Percentiles rank a stretch among this genome's conserved stretches.
Conservation (phyloP, 2,888 invertebrate species). For the Metallyticus violacea region DNA sequence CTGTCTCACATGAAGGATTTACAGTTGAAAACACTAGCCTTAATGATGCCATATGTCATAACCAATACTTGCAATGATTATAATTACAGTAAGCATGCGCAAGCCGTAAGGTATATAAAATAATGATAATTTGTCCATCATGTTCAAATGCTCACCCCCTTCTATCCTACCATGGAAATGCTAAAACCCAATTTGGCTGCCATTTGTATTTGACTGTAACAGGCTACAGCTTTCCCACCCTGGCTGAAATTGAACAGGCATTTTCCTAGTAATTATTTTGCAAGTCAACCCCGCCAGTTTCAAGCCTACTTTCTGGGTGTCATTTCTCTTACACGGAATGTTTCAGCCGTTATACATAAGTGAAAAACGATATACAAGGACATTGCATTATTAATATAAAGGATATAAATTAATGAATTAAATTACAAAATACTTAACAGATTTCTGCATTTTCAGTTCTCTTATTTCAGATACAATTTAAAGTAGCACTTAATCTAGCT, state of each 20-base stretch:
- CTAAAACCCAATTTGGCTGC: neutral
- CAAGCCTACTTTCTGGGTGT: neutral
- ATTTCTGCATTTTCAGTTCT: too few relatives aligned
- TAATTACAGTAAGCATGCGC: neutral
- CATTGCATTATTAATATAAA: too few relatives aligned
- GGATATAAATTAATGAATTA: too few relatives aligned
- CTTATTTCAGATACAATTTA: too few relatives aligned
- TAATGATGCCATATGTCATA: neutral
- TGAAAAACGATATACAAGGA: too few relatives aligned
- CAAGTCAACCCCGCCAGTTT: neutral
- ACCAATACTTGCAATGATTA: neutral
- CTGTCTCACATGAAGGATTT: neutral
- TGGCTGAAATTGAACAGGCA: neutral
- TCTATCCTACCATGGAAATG: neutral
- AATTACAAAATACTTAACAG: too few relatives aligned
- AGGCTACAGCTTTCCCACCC: neutral
- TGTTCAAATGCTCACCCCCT: neutral
- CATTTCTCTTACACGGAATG: too few relatives aligned
- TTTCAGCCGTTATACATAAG: too few relatives aligned
- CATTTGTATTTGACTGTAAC: neutral
- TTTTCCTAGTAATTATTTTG: neutral
- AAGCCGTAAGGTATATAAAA: neutral
- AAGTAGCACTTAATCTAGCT: too few relatives aligned
- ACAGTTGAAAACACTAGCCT: neutral
- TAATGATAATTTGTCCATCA: neutral